phyloP scores from a whole-genome alignment of 2,113 vertebrate species.

The Dicrurus megarhynchus region DNA sequence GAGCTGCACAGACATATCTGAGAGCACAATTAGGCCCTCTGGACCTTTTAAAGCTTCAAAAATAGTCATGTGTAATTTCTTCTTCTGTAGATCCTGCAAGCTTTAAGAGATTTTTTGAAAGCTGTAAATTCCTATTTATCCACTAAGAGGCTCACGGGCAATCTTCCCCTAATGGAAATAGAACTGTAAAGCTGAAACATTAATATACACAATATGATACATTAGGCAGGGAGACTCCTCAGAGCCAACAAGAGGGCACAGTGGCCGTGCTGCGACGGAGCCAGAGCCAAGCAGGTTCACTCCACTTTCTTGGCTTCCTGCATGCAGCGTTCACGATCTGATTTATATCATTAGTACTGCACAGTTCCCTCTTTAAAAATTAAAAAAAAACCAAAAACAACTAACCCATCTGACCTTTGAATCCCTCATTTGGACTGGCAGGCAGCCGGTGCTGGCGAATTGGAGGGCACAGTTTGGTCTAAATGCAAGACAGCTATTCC shows the following conservation, averaged over 20 bases:
- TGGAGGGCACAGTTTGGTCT: neutral
- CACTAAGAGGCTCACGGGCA: conserved; percentile 66
- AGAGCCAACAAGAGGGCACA: neutral
- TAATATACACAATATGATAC: conserved; percentile 57
- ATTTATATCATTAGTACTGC: neutral
- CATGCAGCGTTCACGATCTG: neutral
- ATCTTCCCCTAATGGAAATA: conserved; percentile 62
- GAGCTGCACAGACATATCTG: conserved; percentile 16
- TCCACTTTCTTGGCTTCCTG: neutral
- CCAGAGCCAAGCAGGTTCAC: neutral
- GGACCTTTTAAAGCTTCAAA: conserved; percentile 60
- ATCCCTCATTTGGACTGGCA: neutral
- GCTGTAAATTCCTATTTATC: conserved; percentile 72
- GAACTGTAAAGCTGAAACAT: conserved; percentile 53
- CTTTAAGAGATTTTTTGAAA: conserved; percentile 63
- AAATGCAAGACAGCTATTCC: neutral
- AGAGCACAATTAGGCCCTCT: conserved; percentile 49
- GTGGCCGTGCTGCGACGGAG: fast-evolving
- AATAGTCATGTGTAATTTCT: conserved; percentile 63
- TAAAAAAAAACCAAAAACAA: neutral
- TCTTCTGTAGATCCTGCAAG: conserved; percentile 41
- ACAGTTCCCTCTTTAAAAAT: neutral
- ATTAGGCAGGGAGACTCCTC: neutral
- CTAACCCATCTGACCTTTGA: neutral
- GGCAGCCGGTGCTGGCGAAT: neutral